Base-by-base conservation (phyloP, 2,113 vertebrate genomes). In the Mastomys coucha region DNA sequence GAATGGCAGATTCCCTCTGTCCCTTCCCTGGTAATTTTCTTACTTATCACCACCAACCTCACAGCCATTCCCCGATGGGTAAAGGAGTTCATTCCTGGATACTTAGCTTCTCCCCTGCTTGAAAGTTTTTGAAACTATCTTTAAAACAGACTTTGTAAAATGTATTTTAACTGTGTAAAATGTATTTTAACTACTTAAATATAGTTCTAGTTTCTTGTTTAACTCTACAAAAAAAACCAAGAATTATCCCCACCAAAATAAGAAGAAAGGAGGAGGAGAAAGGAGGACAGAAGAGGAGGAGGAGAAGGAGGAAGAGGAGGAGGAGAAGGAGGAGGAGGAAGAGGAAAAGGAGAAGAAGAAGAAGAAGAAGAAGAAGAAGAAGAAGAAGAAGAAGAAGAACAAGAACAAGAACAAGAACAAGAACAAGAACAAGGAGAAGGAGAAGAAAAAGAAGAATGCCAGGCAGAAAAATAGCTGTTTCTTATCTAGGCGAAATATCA, bases 121-220 rank as follows among this genome's bases (percentile, higher is more conserved):
- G 88, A 94, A 84, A 58, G 87, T 36, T 89, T 58, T 60, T 95
- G 51, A 91, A 97, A 76, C 7, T 82, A 42, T 56, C 31, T 60
- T 84, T 63, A 70, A 88, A 96, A 56, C 33, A 78, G 28, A 90
- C 58, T 72, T 88, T 28, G 16, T 82, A 94, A 96, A 92, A 87
- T 91, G 13, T 16, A 65, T 77, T 94, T 97, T 65, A 84, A 36
- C 5, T 70, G n/a, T 28, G 16, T 82, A 94, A 96, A 92, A 87
- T 91, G 13, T 16, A 65, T 77, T 94, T 97, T 65, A 84, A 36
- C 5, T 70, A 22, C 7, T 75, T 53, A 91, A 84, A 36, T 56
- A 81, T 14, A 81, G 45, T n/a, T 92, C 65, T 53, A 20, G 81
- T 82, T 96, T 89, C 73, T 39, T 77, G 69, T 81, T 36, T 96